These are phyloP conservation scores for Catocala nupta DNA, from an alignment of 2,888 invertebrate species.

Conservation along the genomic window DNA sequence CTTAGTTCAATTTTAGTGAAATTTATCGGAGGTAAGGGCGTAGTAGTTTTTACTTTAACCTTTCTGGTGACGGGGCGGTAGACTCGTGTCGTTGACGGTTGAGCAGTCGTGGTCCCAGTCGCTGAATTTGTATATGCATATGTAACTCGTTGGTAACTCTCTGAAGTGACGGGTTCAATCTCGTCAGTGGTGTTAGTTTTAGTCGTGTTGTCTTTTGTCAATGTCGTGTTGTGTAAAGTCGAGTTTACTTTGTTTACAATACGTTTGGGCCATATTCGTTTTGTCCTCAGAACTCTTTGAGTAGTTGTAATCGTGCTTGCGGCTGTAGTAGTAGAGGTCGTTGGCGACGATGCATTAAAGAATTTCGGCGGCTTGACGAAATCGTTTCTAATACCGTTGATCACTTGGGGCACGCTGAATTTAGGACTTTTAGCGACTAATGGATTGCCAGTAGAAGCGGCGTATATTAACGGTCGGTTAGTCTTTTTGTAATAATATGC, in stretches of 20 bases:
- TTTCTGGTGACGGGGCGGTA: conserved; percentile 76
- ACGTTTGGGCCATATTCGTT: conserved; percentile 83
- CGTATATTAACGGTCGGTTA: conserved; percentile 62
- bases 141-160: conserved; percentile 61
- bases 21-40: conserved; percentile 61
- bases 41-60: conserved; percentile 66
- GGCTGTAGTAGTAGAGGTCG: conserved; percentile 61
- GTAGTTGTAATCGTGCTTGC: conserved; percentile 71
- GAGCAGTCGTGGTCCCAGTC: conserved; percentile 53
- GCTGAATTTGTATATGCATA: conserved; percentile 61
- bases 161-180: conserved; percentile 64
- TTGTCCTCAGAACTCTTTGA: conserved; percentile 72
- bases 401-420: conserved; percentile 76
- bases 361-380: conserved; percentile 72
- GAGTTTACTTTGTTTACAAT: conserved; percentile 29
- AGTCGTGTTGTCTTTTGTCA: conserved; percentile 56
- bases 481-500: conserved; percentile 59
- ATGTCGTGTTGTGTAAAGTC: conserved; percentile 49
- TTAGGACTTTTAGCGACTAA: conserved; percentile 69
- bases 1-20: conserved; percentile 67
- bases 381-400: conserved; percentile 76
- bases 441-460: conserved; percentile 67
- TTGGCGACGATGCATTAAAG: conserved; percentile 53
- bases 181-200: conserved; percentile 58
- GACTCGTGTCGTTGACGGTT: conserved; percentile 62